Evolutionary conservation across 1,140 invertebrate species (phyloP).

Genomic region (Monomorium pharaonis): DNA sequence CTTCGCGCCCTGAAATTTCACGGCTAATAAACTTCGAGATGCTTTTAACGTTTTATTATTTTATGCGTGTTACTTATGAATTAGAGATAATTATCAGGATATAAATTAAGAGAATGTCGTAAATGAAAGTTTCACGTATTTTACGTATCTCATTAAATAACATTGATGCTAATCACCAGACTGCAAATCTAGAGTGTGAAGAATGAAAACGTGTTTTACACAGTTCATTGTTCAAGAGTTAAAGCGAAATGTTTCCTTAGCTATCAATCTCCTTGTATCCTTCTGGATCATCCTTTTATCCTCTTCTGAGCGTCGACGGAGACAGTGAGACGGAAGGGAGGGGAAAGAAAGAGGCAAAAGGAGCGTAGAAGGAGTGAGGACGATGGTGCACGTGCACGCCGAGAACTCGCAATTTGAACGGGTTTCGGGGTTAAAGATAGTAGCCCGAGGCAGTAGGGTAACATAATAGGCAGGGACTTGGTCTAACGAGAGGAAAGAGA

Average conservation of each 20-base stretch:
- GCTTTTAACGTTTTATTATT: neutral
- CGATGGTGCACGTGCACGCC: slow-evolving; percentile 48
- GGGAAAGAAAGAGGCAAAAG: neutral
- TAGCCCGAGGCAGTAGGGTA: slow-evolving; percentile 76
- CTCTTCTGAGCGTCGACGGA: slow-evolving; percentile 57
- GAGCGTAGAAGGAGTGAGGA: slow-evolving; percentile 24
- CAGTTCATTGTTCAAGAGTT: neutral
- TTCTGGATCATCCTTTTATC: slow-evolving; percentile 29
- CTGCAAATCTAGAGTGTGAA: slow-evolving; percentile 8
- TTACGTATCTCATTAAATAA: neutral
- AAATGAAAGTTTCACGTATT: neutral
- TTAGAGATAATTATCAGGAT: neutral
- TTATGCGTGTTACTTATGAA: neutral
- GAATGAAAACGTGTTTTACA: neutral
- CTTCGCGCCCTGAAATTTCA: neutral
- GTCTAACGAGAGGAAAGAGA: slow-evolving; percentile 73
- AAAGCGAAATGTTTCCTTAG: slow-evolving; percentile 18
- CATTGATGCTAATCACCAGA: neutral
- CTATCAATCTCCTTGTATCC: slow-evolving; percentile 46
- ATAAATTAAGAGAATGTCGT: neutral
- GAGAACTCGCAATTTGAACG: slow-evolving; percentile 70
- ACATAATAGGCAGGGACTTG: slow-evolving; percentile 75
- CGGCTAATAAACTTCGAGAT: neutral
- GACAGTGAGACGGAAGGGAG: neutral
- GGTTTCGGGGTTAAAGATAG: slow-evolving; percentile 80